A percentile compares a stretch with the other conserved stretches of the same genome.
Conservation (phyloP, 1,140 invertebrate genomes). For the Druon quercuslanigerum region DNA sequence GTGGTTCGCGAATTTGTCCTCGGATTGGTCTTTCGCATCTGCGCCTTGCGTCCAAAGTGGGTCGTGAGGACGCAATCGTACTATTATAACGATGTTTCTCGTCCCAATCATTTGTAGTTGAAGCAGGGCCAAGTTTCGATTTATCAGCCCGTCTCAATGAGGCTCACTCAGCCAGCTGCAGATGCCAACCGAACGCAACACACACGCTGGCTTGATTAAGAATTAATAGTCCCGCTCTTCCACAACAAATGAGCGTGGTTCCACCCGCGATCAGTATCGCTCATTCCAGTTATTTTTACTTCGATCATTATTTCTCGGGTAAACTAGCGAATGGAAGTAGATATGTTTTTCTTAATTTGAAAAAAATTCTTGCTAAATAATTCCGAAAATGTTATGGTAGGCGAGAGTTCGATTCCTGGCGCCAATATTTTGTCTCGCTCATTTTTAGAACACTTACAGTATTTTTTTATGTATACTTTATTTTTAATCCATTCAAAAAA, state of each 20-base stretch:
- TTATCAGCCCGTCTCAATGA: constrained; percentile 65
- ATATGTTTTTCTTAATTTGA: no score
- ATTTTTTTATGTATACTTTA: no score
- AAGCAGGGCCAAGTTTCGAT: constrained; percentile 69
- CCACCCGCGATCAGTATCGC: constrained; percentile 45
- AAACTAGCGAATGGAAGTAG: no score
- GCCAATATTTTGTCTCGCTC: no score
- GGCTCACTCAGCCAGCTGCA: constrained; percentile 54
- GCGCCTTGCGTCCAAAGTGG: constrained; percentile 52
- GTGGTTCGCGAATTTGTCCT: constrained; percentile 12
- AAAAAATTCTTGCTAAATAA: no score
- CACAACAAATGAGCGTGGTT: background rate
- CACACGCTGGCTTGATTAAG: constrained; percentile 64
- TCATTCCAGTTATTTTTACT: constrained; percentile 38
- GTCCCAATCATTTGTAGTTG: constrained; percentile 67
- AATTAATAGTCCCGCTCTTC: constrained; percentile 62
- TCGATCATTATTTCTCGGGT: constrained; percentile 32
- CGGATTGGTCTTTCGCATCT: constrained; percentile 42
- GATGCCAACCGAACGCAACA: constrained; percentile 59
- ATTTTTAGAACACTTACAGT: no score
- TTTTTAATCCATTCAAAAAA: no score
- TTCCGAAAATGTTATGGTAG: no score
- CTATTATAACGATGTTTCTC: constrained; percentile 62
- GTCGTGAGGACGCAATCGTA: constrained; percentile 54
- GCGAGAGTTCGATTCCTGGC: no score